Evolutionary conservation across 2,797 vertebrate species (phyloP), one percentile per base, ranked within the genome.

Genomic region (Propithecus deckenii): DNA sequence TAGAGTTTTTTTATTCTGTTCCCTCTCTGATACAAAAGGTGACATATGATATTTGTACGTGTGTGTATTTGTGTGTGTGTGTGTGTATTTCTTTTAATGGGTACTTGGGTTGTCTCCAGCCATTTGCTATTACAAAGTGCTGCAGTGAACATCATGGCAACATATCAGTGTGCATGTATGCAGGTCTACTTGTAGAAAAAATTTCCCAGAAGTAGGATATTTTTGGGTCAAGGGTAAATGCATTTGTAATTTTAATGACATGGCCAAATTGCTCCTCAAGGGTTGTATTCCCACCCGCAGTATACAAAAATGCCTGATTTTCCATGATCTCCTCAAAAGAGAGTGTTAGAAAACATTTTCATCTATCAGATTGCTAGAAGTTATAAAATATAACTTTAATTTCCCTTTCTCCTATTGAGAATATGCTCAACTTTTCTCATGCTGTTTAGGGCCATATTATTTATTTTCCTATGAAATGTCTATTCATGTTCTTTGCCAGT

Each of bases 231-330:
- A 90, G 46, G 43, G 3, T 87, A 57, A 87, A 57, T 67, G 25
- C 8, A 46, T 90, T 32, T 92, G 52, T 91, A 55, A 95, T 80
- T 94, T 93, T 75, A 72, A 80, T 85, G 57, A 48, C 41, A 30
- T 88, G 75, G 38, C 14, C 50, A 86, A 93, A 57, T 91, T 79
- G 22, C 23, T 83, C 38, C 28, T 80, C 50, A 48, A 17, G 2
- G 50, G 28, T 78, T 20, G 25, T 48, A 32, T 32, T 74, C 63
- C 63, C 17, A 52, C 50, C 41, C 75, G 20, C n/a, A 90, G 10
- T 80, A 7, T 48, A 43, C 80, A 35, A 83, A 78, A 95, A 75
- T 46, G 55, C 25, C 7, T 52, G 15, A 55, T 65, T 96, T 87
- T 57, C 38, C 17, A 8, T 55, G 22, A 1, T 72, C 38, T 80